Evolutionary conservation across 2,888 invertebrate species (phyloP), one percentile per base, ranked within the genome.

Genomic region (Cryptocephalus moraei): DNA sequence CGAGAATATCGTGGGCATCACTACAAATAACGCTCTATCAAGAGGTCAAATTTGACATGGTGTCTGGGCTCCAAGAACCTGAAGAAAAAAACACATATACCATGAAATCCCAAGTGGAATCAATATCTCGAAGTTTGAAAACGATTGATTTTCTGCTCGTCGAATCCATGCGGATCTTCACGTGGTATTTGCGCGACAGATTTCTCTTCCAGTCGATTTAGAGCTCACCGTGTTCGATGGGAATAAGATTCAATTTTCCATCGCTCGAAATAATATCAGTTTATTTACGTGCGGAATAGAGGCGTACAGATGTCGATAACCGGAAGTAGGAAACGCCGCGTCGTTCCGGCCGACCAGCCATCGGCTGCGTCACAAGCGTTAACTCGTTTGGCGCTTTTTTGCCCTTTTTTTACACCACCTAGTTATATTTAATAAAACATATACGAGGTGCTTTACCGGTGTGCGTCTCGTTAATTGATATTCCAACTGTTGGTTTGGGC

Each of bases 351-450:
- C 51, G 50, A 62, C 54, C 59, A 55, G 58, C 48, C 51, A 49
- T 51, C 56, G 57, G 60, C 12, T 2, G 36, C 41, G 54, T 47
- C 52, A 48, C 45, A 41, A 9, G 58, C 55, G 58, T 51, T 59
- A 58, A 61, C 57, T 57, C 55, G 56, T 60, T 56, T 54, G 53
- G 59, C 12, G 36, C 12, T 40, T 40, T 39, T 40, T 58, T 59
- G 49, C 45, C 49, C 46, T 49, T 56, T 60, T 63, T 62, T 60
- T 58, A 55, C 57, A 55, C 12, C 62, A 55, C 61, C 60, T 57
- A 56, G 55, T 58, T 46, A 41, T 40, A 58, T 62, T 61, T 59
- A 61, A 62, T 60, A 59, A 61, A 62, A 60, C 61, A 59, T 55
- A 60, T 50, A 56, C 49, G 51, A 56, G 59, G 59, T 58, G 60